These are phyloP conservation scores for Cheilosia pagana DNA, from an alignment of 2,888 invertebrate species.

Conservation along the genomic window DNA sequence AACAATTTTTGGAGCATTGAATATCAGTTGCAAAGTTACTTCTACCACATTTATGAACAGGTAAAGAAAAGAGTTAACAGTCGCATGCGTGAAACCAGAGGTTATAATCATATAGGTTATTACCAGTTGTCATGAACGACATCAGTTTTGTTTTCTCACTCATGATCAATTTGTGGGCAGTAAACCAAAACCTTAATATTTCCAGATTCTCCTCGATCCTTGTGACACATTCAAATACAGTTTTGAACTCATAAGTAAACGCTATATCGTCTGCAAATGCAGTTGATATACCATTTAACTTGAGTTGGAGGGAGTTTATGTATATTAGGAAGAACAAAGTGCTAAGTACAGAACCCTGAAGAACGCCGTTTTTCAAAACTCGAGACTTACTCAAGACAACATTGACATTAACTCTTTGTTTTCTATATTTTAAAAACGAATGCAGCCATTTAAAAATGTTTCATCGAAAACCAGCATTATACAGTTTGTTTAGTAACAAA, in stretches of 20 bases:
- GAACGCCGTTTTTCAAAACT: constrained; percentile 6
- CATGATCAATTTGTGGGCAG: too few species aligned
- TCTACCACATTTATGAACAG: constrained; percentile 1
- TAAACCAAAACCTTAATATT: too few species aligned
- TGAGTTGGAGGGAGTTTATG: constrained; percentile 5
- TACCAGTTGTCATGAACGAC: background rate
- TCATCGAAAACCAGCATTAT: too few species aligned
- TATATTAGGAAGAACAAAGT: constrained; percentile 24
- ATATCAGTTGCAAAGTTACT: background rate
- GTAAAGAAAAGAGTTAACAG: background rate
- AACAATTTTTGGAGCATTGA: background rate
- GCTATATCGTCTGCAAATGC: too few species aligned
- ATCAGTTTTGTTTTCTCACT: too few species aligned
- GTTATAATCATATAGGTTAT: background rate
- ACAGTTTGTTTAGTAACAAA: too few species aligned
- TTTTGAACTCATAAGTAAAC: too few species aligned
- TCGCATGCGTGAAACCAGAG: constrained; percentile 3
- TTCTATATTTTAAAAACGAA: too few species aligned
- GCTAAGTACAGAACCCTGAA: constrained; percentile 18
- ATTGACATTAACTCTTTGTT: too few species aligned
- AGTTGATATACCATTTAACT: constrained; percentile 1
- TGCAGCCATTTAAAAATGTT: too few species aligned
- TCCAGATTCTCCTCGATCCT: too few species aligned
- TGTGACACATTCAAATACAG: too few species aligned
- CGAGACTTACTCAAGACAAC: background rate